A percentile compares a stretch with the other conserved stretches of the same genome.
These are phyloP conservation scores for Esox niger DNA, from an alignment of 2,113 vertebrate genomes.

Conservation along the genomic window DNA sequence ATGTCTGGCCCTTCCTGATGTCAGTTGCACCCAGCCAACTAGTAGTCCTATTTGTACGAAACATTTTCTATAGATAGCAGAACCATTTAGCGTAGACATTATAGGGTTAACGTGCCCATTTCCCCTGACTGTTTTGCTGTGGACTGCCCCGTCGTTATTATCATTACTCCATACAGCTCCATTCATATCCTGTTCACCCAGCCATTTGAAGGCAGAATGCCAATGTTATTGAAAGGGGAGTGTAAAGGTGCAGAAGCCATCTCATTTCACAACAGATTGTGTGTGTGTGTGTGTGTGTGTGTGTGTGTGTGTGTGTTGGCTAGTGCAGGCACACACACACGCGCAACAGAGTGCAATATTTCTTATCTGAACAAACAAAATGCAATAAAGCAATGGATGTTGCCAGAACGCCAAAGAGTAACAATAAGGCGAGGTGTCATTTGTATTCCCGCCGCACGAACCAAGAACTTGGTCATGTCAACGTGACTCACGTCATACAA, in stretches of 20 bases:
- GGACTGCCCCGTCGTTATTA: not conserved
- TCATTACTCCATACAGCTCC: not conserved
- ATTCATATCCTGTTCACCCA: not conserved
- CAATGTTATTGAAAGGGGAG: conserved; percentile 1
- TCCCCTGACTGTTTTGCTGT: too few relatives aligned
- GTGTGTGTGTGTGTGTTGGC: not conserved
- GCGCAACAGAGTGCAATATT: not conserved
- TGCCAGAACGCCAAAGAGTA: not conserved
- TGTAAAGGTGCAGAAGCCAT: not conserved
- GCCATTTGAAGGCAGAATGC: not conserved
- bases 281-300: not conserved
- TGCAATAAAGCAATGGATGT: not conserved
- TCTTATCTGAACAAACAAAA: not conserved
- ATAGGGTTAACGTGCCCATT: too few relatives aligned
- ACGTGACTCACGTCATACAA: not conserved
- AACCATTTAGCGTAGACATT: too few relatives aligned
- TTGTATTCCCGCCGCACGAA: not conserved
- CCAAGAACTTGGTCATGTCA: not conserved
- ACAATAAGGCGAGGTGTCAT: not conserved
- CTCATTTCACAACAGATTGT: not conserved
- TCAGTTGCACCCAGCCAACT: too few relatives aligned
- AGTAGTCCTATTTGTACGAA: too few relatives aligned
- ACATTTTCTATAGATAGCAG: too few relatives aligned
- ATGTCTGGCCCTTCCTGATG: too few relatives aligned
- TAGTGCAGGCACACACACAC: not conserved